Base-by-base conservation (phyloP, 2,797 vertebrate species). In the Tapirus indicus region DNA sequence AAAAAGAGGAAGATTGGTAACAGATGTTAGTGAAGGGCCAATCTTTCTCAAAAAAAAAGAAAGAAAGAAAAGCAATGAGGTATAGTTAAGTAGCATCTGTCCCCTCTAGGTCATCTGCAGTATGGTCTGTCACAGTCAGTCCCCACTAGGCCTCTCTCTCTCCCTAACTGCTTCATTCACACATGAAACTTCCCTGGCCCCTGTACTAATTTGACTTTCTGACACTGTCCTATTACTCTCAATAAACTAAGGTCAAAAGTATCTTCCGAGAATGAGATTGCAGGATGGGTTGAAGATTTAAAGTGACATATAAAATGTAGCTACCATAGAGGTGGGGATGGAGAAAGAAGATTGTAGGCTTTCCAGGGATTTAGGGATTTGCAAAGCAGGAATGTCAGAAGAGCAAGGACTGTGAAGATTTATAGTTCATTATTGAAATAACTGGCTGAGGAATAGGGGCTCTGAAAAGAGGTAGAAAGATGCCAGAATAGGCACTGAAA, bases 381-480 rank as follows among this genome's bases (percentile, higher is more conserved):
- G 41, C 54, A 58, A 96, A 79, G 56, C 11, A 78, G 49, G 35
- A 49, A 85, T 68, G n/a, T 41, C 32, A 80, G 64, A 60, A 74
- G 56, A 80, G 4, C 41, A 72, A 78, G 14, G 41, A 47, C 7
- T 38, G 29, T 2, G 16, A 54, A 85, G 66, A 84, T 80, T 68
- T 84, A 69, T 7, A 86, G n/a, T 85, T 54, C 20, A 38, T 52
- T 69, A 47, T 47, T 88, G n/a, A 94, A 87, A 88, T 77, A 92
- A n/a, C 4, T 44, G 17, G 11, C 35, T 68, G 32, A 32, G 32
- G 23, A 80, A 60, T 52, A 52, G 8, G 12, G 18, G 12, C 35
- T 90, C 35, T 62, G 11, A 44, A 80, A 75, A 82, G 17, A 91
- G 29, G 80, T 2, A 80, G 49, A 21, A 71, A 80, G 75, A 60